phyloP scores from a whole-genome alignment of 35 echinoderm and acorn worm species.

The Ophioderma brevispina region DNA sequence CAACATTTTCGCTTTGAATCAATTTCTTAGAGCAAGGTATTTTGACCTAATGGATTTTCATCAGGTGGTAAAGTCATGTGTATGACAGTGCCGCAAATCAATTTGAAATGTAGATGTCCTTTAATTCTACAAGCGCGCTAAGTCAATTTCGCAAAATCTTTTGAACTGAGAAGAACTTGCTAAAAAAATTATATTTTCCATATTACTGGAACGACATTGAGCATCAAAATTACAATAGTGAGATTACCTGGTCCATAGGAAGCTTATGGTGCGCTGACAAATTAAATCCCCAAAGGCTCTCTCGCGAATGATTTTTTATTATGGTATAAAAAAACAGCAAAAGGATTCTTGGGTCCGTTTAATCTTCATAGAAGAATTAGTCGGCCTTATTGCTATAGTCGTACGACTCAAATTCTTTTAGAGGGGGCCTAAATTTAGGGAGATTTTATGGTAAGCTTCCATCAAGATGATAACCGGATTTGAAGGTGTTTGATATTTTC shows the following conservation, averaged over 20 bases:
- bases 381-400: background rate
- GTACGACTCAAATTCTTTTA: background rate
- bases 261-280: background rate
- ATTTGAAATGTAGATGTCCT: slow-evolving; percentile 20
- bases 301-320: background rate
- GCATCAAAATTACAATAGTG: background rate
- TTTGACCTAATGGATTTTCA: slow-evolving; percentile 10
- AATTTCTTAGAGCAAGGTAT: background rate
- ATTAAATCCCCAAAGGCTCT: background rate
- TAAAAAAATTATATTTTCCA: slow-evolving; percentile 37
- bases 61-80: slow-evolving; percentile 34
- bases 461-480: background rate
- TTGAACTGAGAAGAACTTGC: slow-evolving; percentile 6
- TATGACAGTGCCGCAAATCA: background rate
- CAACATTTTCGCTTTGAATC: background rate
- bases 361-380: slow-evolving; percentile 23
- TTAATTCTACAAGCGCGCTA: slow-evolving; percentile 23
- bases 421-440: background rate
- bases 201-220: slow-evolving; percentile 1
- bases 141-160: background rate
- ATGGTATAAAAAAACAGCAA: slow-evolving; percentile 10
- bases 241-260: background rate
- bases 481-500: background rate
- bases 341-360: background rate
- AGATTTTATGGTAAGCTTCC: background rate